Base-by-base conservation (phyloP, 2,113 vertebrate species). In the Syngnathus scovelli region DNA sequence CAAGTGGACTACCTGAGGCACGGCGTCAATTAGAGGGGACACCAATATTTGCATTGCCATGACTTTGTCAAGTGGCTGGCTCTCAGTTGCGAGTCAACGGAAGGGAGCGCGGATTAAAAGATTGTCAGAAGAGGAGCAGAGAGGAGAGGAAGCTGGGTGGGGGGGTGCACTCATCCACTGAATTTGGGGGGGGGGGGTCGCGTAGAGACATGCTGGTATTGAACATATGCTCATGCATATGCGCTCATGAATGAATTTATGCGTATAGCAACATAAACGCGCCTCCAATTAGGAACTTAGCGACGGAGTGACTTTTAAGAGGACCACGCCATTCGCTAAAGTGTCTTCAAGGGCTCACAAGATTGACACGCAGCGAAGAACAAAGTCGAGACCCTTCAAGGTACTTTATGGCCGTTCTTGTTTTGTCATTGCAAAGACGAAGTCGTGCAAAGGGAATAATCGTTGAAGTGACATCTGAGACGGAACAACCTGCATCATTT, bases 141-240 rank as follows among this genome's bases (percentile, higher is more conserved):
- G 60, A 70, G 44, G 66, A 81, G 71, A 78, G 70, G 62, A 69
- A 72, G 72, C 75, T 66, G 80, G 61, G 21, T 12, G 18, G 10
- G 36, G 65, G 39, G 41, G 66, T 70, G 64, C 6, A 27, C 48
- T 64, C 60, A 64, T 71, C 41, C 7, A 46, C 0, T 64, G 76
- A 81, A 83, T 79, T 61, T 72, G 78, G 80, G 76, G 55, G 59
- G 80, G 4, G 67, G 83, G 70, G 76, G 70, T 70, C 37, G 44
- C 63, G 39, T 1, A 46, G 75, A 82, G 66, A 76, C 67, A 21
- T 56, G 61, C 52, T 69, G 67, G 59, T 75, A 69, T 79, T 54
- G 76, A 79, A 78, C 75, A 82, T 77, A 79, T 82, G 79, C 61
- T 80, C 76, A 74, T 82, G 75, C 74, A 83, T 84, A 83, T 83